phyloP scores from a whole-genome alignment of 2,797 vertebrate genomes.

The Acanthornis magna region DNA sequence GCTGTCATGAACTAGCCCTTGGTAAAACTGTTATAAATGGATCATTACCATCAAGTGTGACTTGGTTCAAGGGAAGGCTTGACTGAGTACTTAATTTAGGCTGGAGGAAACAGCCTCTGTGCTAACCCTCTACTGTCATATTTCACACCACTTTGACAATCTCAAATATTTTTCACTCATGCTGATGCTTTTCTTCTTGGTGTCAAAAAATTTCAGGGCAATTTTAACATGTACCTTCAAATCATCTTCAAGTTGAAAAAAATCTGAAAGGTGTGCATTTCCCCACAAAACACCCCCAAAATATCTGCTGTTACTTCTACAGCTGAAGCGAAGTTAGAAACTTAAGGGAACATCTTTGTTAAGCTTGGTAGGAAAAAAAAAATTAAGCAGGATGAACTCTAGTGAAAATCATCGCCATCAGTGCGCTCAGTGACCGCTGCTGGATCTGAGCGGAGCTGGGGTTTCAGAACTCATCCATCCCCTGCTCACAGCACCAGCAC shows the following conservation, averaged over 20 bases:
- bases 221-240: neutral
- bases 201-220: neutral
- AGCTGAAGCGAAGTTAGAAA: neutral
- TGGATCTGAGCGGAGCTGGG: too few relatives aligned
- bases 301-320: neutral
- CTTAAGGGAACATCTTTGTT: neutral
- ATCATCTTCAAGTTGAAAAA: neutral
- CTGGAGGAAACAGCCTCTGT: neutral
- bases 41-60: neutral
- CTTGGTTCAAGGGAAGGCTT: neutral
- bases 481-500: too few relatives aligned
- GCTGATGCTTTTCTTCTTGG: neutral
- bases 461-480: too few relatives aligned
- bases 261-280: neutral
- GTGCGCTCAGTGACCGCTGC: too few relatives aligned
- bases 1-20: neutral
- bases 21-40: neutral
- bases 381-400: neutral
- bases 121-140: neutral
- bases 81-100: neutral
- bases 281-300: neutral
- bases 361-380: neutral
- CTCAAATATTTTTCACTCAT: neutral
- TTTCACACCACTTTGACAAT: conserved; percentile 42
- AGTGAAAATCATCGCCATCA: neutral